Base-by-base conservation (phyloP, 2,888 invertebrate genomes). In the Plebejus anna region DNA sequence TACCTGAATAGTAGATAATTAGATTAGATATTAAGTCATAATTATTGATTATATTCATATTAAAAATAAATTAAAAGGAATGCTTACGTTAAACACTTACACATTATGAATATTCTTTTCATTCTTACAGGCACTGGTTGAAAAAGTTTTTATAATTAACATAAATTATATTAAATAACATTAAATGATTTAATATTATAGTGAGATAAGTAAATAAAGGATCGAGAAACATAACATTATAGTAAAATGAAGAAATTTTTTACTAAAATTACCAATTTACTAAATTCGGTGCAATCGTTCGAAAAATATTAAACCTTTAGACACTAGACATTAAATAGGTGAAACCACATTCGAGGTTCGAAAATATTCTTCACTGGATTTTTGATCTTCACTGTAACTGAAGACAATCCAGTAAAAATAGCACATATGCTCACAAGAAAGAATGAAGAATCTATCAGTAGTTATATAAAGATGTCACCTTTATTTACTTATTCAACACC, bases 111-210 rank as follows among this genome's bases (percentile, higher is more conserved):
- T 94, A 93, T 93, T 86, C 4, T 87, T 91, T 85, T 85, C 84
- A 82, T 75, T 87, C 93, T 92, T 92, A 89, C 93, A 94, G 93
- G 93, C 91, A 93, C 93, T 93, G 93, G 88, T 87, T 79, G 78
- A 78, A 76, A 79, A 81, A 81, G 84, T 84, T 81, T 80, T 81
- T 81, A 77, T 80, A 80, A 79, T 72, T 75, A 75, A 79, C 59
- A 78, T 79, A 78, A 81, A 78, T 76, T 78, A 79, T 77, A 77
- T 76, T 79, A 78, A 79, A 76, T 72, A 57, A 72, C 72, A 42
- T 81, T 81, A 82, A 83, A 81, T 81, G 81, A 82, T 78, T 82
- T 80, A 79, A 79, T 79, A 78, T 81, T 77, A 81, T 13, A 36
- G 55, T 51, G 4, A 51, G 11, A 42, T 42, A 71, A 42, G 71